Conservation (phyloP, 2,113 vertebrate species). For the Rhinopomastus cyanomelas region DNA sequence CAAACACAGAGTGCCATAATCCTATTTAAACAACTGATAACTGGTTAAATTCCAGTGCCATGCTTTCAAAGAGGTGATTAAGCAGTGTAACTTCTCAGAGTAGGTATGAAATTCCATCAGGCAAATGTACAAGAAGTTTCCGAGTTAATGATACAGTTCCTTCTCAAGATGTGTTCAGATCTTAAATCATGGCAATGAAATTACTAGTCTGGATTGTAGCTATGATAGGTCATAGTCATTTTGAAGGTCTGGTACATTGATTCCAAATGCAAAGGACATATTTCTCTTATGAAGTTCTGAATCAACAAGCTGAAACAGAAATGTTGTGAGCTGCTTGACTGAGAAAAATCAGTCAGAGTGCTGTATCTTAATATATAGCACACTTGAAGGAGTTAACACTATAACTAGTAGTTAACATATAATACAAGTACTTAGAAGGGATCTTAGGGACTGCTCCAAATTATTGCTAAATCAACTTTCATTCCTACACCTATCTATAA, state of each 20-base stretch:
- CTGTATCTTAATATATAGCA: neutral
- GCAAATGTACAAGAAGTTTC: neutral
- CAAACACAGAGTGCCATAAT: neutral
- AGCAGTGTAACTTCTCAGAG: neutral
- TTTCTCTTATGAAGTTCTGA: neutral
- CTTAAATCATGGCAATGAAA: neutral
- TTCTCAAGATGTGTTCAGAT: neutral
- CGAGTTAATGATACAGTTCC: neutral
- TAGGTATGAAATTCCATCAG: neutral
- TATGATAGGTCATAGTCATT: neutral
- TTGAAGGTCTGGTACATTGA: neutral
- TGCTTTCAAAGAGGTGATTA: neutral
- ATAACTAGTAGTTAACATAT: too few species aligned
- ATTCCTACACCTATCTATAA: neutral
- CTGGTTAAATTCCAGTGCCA: neutral
- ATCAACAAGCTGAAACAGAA: neutral
- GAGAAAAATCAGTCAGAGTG: neutral
- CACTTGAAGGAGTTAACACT: neutral
- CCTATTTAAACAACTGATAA: neutral
- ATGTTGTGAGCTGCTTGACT: neutral
- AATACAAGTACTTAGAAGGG: neutral
- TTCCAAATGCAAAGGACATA: neutral
- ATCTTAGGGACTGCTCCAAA: neutral
- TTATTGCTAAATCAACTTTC: neutral
- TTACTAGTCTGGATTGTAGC: neutral